Base-by-base conservation (phyloP, 2,113 vertebrate species). In the Cervus canadensis region DNA sequence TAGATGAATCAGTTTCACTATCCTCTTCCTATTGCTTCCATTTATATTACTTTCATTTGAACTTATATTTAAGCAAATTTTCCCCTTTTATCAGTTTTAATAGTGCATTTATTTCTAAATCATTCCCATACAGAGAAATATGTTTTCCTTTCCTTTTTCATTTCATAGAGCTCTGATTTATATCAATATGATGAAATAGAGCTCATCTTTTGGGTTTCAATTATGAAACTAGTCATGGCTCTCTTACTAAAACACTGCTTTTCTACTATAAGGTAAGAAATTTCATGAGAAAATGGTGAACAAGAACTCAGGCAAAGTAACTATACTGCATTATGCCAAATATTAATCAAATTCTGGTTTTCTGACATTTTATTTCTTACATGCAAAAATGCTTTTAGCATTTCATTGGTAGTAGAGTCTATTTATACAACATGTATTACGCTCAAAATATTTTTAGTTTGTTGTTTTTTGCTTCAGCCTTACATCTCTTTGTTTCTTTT, bases 91-190 rank as follows among this genome's bases (percentile, higher is more conserved):
- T 95, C 25, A 87, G 15, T 87, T 96, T 95, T 89, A 45, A 84
- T 91, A 89, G 6, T 91, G 43, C 28, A 89, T 87, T 78, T 97
- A 91, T 87, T 97, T 97, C 76, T 97, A 94, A 91, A 81, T 95
- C 23, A 87, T 93, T 95, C 62, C 91, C 54, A 85, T 85, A 67
- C 16, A 85, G 36, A 92, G 25, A 93, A 79, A 56, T 81, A 1
- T 7, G 89, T 92, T 87, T 23, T 33, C 33, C 13, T 89, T 91
- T 81, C 14, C 21, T 92, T 93, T 91, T 85, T 92, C 33, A 82
- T 60, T 87, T 89, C 82, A n/a, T 60, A 76, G 25, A 91, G 26
- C 19, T 62, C n/a, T 96, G 36, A 19, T 94, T 92, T 88, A 57
- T 87, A 96, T 13, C 40, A 94, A 43, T 59, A 33, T 88, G 40